A percentile compares a stretch with the other conserved stretches of the same genome.
phyloP scores from a whole-genome alignment of 2,888 invertebrate species.

The Aphidius colemani region DNA sequence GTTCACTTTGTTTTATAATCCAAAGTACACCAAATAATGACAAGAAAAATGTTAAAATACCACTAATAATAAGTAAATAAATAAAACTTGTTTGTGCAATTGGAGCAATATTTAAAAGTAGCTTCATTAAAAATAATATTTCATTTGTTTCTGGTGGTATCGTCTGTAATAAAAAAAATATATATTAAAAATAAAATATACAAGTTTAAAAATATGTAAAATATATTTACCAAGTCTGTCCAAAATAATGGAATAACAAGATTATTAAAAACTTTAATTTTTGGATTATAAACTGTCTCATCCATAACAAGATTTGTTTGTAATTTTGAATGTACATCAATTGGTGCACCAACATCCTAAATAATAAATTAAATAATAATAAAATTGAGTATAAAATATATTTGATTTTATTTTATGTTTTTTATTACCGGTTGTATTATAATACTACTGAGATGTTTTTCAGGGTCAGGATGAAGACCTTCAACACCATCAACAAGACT shows the following conservation, averaged over 20 bases:
- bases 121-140: slow-evolving; percentile 39
- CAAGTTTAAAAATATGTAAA: background rate
- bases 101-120: slow-evolving; percentile 47
- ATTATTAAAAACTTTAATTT: slow-evolving; percentile 67
- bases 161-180: slow-evolving; percentile 38
- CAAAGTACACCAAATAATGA: slow-evolving; percentile 49
- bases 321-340: slow-evolving; percentile 68
- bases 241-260: slow-evolving; percentile 74
- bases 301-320: slow-evolving; percentile 76
- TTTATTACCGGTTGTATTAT: slow-evolving; percentile 55
- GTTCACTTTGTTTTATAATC: slow-evolving; percentile 47
- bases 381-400: background rate
- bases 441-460: slow-evolving; percentile 50
- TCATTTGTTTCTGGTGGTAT: slow-evolving; percentile 42
- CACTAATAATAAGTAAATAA: slow-evolving; percentile 45
- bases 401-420: background rate
- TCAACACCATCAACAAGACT: slow-evolving; percentile 50
- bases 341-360: slow-evolving; percentile 70
- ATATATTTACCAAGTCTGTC: slow-evolving; percentile 69
- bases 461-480: slow-evolving; percentile 53
- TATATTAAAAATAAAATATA: background rate
- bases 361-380: slow-evolving; percentile 8
- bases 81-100: slow-evolving; percentile 46
- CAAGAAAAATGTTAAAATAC: slow-evolving; percentile 43
- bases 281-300: slow-evolving; percentile 66